Percentiles rank a stretch among this genome's conserved stretches.
phyloP scores from a whole-genome alignment of 37 sponge, comb jelly and placozoan genomes.

The Eunapius fragilis region DNA sequence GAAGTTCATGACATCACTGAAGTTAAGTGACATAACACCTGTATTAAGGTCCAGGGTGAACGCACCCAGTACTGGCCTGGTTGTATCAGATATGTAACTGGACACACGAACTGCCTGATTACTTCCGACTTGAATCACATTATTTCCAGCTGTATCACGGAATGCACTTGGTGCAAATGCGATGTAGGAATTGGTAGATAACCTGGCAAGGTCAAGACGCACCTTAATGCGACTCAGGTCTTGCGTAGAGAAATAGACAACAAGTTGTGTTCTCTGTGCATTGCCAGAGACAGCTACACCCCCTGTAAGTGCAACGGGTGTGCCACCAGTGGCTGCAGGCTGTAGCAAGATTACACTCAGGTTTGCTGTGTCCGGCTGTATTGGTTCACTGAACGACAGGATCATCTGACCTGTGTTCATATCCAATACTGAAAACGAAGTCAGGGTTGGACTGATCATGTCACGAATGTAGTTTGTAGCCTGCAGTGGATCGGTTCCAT shows the following conservation, averaged over 20 bases:
- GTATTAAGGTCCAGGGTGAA: constrained; percentile 61
- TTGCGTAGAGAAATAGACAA: constrained; percentile 48
- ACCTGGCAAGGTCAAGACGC: constrained; percentile 36
- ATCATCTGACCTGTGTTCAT: constrained; percentile 77
- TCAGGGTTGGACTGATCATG: constrained; percentile 52
- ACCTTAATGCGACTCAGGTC: constrained; percentile 75
- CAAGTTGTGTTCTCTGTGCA: constrained; percentile 38
- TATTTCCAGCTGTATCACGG: constrained; percentile 78
- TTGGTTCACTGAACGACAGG: constrained; percentile 81
- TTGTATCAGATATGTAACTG: constrained; percentile 48
- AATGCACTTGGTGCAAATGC: constrained; percentile 65
- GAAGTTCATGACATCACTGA: constrained; percentile 83
- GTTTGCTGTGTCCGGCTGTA: constrained; percentile 59
- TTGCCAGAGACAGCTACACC: constrained; percentile 42
- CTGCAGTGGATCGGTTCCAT: constrained; percentile 25
- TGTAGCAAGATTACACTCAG: constrained; percentile 59
- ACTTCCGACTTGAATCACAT: constrained; percentile 15
- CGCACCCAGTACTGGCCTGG: constrained; percentile 41
- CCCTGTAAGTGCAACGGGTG: constrained; percentile 37
- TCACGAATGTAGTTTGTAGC: constrained; percentile 55
- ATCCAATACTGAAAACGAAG: constrained; percentile 64
- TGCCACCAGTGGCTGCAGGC: constrained; percentile 32
- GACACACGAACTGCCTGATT: constrained; percentile 12
- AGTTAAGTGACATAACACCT: constrained; percentile 60
- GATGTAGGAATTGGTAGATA: constrained; percentile 20